Percentiles rank a stretch among this genome's conserved stretches.
These are phyloP conservation scores for Chionoecetes opilio DNA, from an alignment of 1,140 invertebrate species.

Conservation along the genomic window DNA sequence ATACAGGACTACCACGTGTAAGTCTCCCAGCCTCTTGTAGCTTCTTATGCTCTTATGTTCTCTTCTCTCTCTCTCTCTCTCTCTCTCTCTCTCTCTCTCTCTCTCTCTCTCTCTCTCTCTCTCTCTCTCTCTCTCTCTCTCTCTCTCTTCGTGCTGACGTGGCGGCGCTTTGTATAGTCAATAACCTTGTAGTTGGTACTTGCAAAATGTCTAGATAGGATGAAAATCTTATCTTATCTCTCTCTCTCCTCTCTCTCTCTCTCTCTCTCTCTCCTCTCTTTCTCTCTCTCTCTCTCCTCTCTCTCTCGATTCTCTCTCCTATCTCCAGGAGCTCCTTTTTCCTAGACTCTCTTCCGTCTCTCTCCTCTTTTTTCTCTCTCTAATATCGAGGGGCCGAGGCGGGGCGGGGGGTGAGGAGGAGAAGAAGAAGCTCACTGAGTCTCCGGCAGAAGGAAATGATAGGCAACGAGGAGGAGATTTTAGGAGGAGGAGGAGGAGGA, in stretches of 20 bases:
- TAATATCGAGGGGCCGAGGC: not conserved
- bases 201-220: too few species aligned
- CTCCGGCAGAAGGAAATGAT: not conserved
- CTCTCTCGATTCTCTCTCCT: conserved; percentile 36
- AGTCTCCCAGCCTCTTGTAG: too few species aligned
- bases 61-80: conserved; percentile 36
- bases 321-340: too few species aligned
- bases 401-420: too few species aligned
- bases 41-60: not conserved
- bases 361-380: not conserved
- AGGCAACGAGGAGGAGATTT: conserved; percentile 10
- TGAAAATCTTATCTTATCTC: too few species aligned
- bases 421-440: not conserved
- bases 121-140: conserved; percentile 41
- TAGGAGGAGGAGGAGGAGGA: not conserved
- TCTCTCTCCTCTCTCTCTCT: not conserved
- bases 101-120: conserved; percentile 46
- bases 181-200: too few species aligned
- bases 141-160: too few species aligned
- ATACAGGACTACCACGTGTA: too few species aligned
- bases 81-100: conserved; percentile 46
- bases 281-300: conserved; percentile 49
- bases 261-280: conserved; percentile 41
- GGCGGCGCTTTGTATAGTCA: too few species aligned
- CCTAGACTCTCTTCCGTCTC: conserved; percentile 37